Conservation (phyloP, 2,797 vertebrate genomes). For the Cuniculus paca region DNA sequence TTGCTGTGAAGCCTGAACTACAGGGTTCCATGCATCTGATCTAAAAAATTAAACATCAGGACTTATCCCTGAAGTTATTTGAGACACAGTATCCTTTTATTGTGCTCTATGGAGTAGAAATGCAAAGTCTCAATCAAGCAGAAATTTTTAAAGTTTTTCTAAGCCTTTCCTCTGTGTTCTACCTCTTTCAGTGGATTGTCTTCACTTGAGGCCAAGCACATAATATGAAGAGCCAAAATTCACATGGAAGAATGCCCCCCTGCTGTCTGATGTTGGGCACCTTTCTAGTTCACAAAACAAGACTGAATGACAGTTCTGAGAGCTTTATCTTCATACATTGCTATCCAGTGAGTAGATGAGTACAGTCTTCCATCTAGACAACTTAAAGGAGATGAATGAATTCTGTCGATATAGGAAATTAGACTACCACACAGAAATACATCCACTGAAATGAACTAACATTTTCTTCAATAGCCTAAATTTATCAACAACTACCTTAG, state of each 20-base stretch:
- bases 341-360: not conserved
- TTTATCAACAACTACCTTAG: not conserved
- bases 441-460: not conserved
- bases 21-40: not conserved
- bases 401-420: not conserved
- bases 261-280: not conserved
- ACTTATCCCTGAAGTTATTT: not conserved
- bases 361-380: not conserved
- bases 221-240: not conserved
- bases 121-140: not conserved
- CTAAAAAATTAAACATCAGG: not conserved
- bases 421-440: not conserved
- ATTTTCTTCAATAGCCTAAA: not conserved
- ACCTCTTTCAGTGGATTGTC: not conserved
- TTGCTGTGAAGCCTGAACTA: not conserved
- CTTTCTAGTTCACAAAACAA: not conserved
- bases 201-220: not conserved
- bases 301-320: not conserved
- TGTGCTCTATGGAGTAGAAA: not conserved
- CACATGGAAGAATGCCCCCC: not conserved
- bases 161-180: not conserved
- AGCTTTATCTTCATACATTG: not conserved
- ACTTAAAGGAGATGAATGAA: not conserved
- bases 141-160: not conserved
- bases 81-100: not conserved